Conservation (phyloP, 1,140 invertebrate species). For the Neodiprion pinetum region DNA sequence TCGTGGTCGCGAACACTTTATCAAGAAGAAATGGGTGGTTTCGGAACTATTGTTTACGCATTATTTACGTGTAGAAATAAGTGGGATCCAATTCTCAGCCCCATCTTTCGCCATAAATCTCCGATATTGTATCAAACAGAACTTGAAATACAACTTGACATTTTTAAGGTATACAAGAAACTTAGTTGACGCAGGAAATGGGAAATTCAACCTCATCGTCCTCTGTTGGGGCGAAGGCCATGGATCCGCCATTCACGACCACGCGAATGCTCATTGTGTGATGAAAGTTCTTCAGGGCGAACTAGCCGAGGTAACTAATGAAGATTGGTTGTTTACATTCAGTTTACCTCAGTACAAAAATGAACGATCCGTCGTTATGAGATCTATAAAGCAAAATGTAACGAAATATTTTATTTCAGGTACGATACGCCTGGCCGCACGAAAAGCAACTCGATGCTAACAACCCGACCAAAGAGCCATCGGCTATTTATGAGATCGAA, state of each 20-base stretch:
- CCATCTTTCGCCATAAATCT: too few relatives aligned
- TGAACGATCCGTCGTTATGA: neutral
- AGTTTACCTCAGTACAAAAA: neutral
- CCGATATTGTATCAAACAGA: too few relatives aligned
- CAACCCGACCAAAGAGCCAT: conserved; percentile 45
- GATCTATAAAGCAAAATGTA: neutral
- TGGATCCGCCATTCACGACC: conserved; percentile 94
- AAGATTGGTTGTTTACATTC: conserved; percentile 28
- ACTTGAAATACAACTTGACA: too few relatives aligned
- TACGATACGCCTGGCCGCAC: conserved; percentile 78
- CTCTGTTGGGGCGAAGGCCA: conserved; percentile 97
- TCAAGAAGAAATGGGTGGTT: too few relatives aligned
- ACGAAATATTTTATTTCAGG: conserved; percentile 54
- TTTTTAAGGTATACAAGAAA: conserved; percentile 87
- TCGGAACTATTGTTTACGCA: too few relatives aligned
- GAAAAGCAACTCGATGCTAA: conserved; percentile 25
- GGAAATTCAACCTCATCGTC: conserved; percentile 97
- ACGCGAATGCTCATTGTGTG: conserved; percentile 95
- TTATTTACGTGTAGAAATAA: too few relatives aligned
- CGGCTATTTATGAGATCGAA: conserved; percentile 68
- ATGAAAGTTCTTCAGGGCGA: conserved; percentile 89
- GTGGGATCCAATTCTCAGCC: too few relatives aligned
- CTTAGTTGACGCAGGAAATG: conserved; percentile 93
- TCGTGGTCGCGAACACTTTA: too few relatives aligned
- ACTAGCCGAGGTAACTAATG: conserved; percentile 68